Base-by-base conservation (phyloP, 2,888 invertebrate species). In the Oscheius sp. region DNA sequence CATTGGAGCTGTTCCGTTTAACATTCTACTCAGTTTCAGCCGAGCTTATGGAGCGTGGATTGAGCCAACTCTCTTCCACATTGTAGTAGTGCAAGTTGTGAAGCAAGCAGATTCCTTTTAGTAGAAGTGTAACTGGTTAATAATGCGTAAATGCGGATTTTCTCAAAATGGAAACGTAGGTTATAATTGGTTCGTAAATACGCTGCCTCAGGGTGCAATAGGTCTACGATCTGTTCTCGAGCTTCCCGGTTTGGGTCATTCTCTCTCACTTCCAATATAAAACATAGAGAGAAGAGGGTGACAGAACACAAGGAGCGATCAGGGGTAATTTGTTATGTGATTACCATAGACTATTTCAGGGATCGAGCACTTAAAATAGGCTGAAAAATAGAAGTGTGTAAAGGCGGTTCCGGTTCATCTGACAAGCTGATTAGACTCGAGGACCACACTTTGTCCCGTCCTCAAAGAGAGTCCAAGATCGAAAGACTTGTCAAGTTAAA, bases 131-230 rank as follows among this genome's bases (percentile, higher is more conserved):
- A 42, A 42, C 42, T 42, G 42, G 42, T 0, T 42, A 42, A 42
- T 42, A 42, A 42, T 42, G 42, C 3, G 3, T 7, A 42, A 42
- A 29, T 53, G 53, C 3, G 13, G n/a, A 3, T 53, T 53, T 53
- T 53, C 29, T 53, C n/a, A 53, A 53, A 29, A 53, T 53, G 53
- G 53, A 53, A 53, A 29, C 53, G 53, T 53, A 53, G 53, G 53
- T 29, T 53, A 53, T 53, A 53, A 53, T 53, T 53, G 53, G 53
- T 29, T 11, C 53, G 53, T 53, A 53, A 53, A 53, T 53, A 53
- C 53, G 29, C 53, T 29, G 53, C 53, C 53, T 53, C 7, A 53
- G 53, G 53, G 53, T 53, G 53, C 53, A 53, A 53, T 53, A 53
- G 53, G 3, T 29, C 42, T 3, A 42, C 42, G 42, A 42, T 42